Conservation (phyloP, 2,113 vertebrate genomes). For the Sialia sialis region DNA sequence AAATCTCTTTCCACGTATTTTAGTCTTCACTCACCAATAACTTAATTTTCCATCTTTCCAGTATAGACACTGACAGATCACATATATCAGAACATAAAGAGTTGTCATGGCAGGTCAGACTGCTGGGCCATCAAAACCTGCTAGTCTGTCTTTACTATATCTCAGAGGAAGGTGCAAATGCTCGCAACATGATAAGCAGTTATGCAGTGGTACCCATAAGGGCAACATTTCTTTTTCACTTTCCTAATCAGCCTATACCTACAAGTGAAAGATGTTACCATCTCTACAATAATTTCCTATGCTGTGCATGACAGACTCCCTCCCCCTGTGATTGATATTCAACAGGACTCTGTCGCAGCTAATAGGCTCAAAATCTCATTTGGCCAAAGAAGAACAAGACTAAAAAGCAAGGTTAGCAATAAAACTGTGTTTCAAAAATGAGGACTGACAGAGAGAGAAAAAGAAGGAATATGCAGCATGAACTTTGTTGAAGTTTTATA, state of each 20-base stretch:
- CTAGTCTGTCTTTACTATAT: background rate
- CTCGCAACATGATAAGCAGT: background rate
- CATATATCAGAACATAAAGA: background rate
- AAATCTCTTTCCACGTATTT: slow-evolving; percentile 13
- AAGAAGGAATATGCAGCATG: background rate
- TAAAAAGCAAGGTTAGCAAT: background rate
- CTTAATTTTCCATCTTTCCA: background rate
- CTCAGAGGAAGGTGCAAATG: slow-evolving; percentile 27
- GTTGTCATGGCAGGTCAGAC: slow-evolving; percentile 3
- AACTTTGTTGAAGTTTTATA: background rate
- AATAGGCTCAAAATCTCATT: background rate
- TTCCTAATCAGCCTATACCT: background rate
- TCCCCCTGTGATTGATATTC: background rate
- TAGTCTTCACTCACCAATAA: background rate
- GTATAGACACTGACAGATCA: slow-evolving; percentile 16
- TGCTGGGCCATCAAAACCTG: background rate
- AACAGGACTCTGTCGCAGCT: background rate
- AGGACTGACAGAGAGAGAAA: background rate
- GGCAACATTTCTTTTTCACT: background rate
- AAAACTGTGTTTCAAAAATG: background rate
- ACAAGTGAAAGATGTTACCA: background rate
- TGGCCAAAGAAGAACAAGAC: background rate
- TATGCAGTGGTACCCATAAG: background rate
- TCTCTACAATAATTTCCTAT: background rate
- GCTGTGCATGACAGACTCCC: background rate